Evolutionary conservation across 2,113 vertebrate species (phyloP), one percentile per base, ranked within the genome.

Genomic region (Prochilodus magdalenae): DNA sequence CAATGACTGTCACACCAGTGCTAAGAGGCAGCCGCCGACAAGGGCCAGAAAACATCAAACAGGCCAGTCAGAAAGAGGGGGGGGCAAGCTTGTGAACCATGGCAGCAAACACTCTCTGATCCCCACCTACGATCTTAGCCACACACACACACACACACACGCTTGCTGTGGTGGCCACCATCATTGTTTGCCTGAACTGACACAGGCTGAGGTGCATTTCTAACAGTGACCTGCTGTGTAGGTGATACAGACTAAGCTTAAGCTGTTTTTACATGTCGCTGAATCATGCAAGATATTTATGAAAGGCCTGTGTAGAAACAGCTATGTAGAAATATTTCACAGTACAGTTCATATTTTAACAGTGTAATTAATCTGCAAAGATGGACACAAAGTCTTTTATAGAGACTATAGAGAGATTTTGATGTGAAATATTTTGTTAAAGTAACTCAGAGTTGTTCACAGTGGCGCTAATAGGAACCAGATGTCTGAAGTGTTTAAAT

Each of bases 1-100:
- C 92, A 92, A 92, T 94, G 94, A 94, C 92, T 92, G 92, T 95
- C 93, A 94, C 94, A 94, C 90, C 88, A 88, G 91, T 78, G 87
- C 89, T 91, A 92, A 94, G 91, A 92, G 91, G 89, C 91, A 89
- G 89, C 89, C 87, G 88, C 89, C 89, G 88, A 93, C 91, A 91
- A 90, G 88, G 91, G 88, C 90, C 91, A 87, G 87, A 89, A 74
- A 92, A 93, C 93, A 94, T 94, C 91, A 94, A 93, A 94, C 89
- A 80, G 88, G 88, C 80, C 89, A 89, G 85, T 92, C 36, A 73
- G 60, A 78, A 73, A 76, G 49, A 55, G 86, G 87, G 90, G 90
- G 92, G 88, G 88, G 87, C 86, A 86, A 76, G 83, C 92, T 90
- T 79, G 87, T 91, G 91, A 94, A 93, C 92, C 89, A 86, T 93